These are phyloP conservation scores for Ephestia elutella DNA, from an alignment of 1,140 invertebrate species.

Conservation along the genomic window DNA sequence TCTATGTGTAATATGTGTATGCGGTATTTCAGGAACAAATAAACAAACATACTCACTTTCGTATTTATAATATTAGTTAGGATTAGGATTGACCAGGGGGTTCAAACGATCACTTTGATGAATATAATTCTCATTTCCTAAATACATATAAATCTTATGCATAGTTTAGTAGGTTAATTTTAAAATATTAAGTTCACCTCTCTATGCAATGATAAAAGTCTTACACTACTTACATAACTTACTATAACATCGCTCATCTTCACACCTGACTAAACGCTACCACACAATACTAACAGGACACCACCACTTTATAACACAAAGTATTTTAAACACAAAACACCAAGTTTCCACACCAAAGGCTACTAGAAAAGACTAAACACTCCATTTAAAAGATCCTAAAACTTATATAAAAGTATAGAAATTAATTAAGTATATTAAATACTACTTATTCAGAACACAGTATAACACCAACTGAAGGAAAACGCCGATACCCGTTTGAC, in stretches of 20 bases:
- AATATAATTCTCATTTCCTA: too few species aligned
- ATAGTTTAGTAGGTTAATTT: too few species aligned
- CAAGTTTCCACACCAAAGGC: neutral
- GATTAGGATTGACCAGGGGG: too few species aligned
- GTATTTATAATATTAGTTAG: too few species aligned
- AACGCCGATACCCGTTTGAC: neutral
- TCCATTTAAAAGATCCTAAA: neutral
- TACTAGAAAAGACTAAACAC: neutral
- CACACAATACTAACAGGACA: neutral
- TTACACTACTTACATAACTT: neutral
- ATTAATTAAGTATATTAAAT: neutral
- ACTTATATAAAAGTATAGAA: too few species aligned
- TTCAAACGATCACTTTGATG: too few species aligned
- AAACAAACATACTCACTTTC: too few species aligned
- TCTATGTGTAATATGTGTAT: too few species aligned
- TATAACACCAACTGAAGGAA: neutral
- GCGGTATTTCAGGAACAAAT: too few species aligned
- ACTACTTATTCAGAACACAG: neutral
- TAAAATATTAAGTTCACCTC: too few species aligned
- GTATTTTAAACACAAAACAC: neutral
- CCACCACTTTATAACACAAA: neutral
- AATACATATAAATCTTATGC: too few species aligned
- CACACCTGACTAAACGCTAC: neutral
- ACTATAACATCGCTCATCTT: neutral
- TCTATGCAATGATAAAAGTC: too few species aligned